Conservation (phyloP, 2,888 invertebrate genomes). For the Pterobdella sp. region DNA sequence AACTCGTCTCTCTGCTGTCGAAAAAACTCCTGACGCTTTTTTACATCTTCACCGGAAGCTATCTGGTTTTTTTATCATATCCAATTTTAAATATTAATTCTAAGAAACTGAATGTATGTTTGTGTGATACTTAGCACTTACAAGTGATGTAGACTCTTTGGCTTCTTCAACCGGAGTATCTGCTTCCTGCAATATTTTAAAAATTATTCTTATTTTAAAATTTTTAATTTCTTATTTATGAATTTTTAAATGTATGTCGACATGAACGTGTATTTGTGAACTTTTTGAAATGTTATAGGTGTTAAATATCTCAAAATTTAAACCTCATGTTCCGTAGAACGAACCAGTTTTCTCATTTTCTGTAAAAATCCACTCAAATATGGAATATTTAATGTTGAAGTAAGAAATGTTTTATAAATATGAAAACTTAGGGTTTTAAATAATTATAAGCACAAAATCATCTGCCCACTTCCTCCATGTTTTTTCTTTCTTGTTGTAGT, state of each 20-base stretch:
- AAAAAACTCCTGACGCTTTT: slow-evolving; percentile 73
- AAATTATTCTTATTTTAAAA: no score
- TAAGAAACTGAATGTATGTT: neutral
- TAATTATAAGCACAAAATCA: neutral
- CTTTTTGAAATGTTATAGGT: no score
- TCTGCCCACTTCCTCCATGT: slow-evolving; percentile 33
- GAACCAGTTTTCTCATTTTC: neutral
- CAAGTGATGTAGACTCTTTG: neutral
- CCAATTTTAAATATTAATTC: neutral
- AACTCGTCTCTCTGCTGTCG: slow-evolving; percentile 82
- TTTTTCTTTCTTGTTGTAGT: slow-evolving; percentile 39
- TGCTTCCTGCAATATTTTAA: no score
- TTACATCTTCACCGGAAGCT: slow-evolving; percentile 61
- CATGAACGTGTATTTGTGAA: no score
- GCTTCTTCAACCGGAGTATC: no score
- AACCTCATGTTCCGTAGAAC: neutral
- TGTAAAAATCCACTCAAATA: neutral
- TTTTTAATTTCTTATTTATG: no score
- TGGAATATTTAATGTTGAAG: neutral
- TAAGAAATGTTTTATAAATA: neutral
- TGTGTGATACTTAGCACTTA: neutral
- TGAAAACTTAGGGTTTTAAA: neutral
- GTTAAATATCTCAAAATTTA: no score
- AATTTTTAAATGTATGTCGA: no score
- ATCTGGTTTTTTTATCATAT: neutral